Conservation (phyloP, 2,113 vertebrate genomes). For the Dendrocopos noguchii region DNA sequence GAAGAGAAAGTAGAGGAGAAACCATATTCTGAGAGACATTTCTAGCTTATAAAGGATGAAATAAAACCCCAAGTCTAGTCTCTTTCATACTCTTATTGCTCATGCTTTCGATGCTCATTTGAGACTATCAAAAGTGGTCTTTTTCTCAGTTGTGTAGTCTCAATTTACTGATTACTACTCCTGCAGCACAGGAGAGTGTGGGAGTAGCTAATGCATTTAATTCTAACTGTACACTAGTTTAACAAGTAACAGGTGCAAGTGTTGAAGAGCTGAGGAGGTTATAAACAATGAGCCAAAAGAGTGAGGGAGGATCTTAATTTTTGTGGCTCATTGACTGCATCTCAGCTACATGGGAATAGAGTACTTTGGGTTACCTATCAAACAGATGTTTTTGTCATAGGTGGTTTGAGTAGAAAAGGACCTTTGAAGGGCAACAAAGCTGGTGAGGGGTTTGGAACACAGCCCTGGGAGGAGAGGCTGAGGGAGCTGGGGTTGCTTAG, state of each 20-base stretch:
- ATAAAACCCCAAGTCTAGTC: not conserved
- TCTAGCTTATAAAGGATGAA: not conserved
- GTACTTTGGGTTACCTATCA: not conserved
- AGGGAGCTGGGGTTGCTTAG: too few relatives aligned
- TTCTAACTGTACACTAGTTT: not conserved
- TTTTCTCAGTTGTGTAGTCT: not conserved
- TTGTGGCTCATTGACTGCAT: not conserved
- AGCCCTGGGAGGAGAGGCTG: too few relatives aligned
- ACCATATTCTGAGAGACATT: not conserved
- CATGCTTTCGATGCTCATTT: not conserved
- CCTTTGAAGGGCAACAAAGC: not conserved
- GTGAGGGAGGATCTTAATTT: not conserved
- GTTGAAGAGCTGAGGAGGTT: not conserved
- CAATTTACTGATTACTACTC: not conserved
- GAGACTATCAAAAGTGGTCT: not conserved
- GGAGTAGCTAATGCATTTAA: not conserved
- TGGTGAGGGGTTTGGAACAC: too few relatives aligned
- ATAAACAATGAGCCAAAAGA: not conserved
- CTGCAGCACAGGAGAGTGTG: not conserved
- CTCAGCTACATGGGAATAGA: not conserved
- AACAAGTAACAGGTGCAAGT: not conserved
- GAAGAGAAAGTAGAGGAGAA: not conserved
- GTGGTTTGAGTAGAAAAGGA: not conserved
- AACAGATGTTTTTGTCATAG: not conserved
- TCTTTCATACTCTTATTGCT: not conserved